These are phyloP conservation scores for Monopterus albus DNA, from an alignment of 2,113 vertebrate genomes.

Conservation along the genomic window DNA sequence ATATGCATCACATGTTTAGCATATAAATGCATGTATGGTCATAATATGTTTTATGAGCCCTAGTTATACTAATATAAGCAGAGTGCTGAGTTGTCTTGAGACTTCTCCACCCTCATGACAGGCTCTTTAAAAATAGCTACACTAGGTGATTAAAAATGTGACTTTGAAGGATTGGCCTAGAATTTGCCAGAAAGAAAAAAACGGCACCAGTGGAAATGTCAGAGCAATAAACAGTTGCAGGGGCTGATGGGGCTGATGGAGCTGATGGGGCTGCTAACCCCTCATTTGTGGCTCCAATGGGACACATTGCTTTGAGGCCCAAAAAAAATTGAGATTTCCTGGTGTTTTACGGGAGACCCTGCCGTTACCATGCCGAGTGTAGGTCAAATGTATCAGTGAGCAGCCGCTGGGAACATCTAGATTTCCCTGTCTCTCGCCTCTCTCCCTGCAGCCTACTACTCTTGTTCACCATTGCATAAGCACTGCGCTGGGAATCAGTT, in stretches of 20 bases:
- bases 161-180: conserved; percentile 1
- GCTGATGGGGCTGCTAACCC: conserved; percentile 54
- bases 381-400: conserved; percentile 81
- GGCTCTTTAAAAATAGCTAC: neutral
- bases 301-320: conserved; percentile 49
- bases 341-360: conserved; percentile 63
- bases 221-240: conserved; percentile 36
- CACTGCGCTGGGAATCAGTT: conserved; percentile 58
- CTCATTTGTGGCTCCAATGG: conserved; percentile 45
- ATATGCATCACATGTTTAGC: neutral
- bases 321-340: conserved; percentile 75
- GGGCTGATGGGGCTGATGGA: conserved; percentile 41
- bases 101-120: neutral
- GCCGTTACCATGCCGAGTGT: conserved; percentile 54
- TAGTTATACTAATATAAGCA: neutral
- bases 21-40: neutral
- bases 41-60: neutral
- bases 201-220: conserved; percentile 18
- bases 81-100: neutral
- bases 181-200: neutral
- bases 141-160: neutral
- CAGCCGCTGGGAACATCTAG: conserved; percentile 62
- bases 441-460: conserved; percentile 16
- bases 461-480: conserved; percentile 46
- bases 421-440: conserved; percentile 33